Base-by-base conservation (phyloP, 1,140 invertebrate genomes). In the Macrobrachium rosenbergii region DNA sequence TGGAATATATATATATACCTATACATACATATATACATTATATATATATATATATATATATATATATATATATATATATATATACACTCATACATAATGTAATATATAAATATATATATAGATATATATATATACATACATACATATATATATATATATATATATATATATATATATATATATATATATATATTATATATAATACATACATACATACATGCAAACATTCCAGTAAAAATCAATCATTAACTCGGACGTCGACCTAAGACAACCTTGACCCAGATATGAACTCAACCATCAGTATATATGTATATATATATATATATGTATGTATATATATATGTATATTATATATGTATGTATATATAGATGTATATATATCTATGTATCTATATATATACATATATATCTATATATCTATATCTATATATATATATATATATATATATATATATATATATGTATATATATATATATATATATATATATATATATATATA, bases 131-230 rank as follows among this genome's bases (percentile, higher is more conserved):
- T 69, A 69, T 69, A 69, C 11, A 69, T n/a, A 69, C 19, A n/a
- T 2, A 69, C 19, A 69, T n/a, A 69, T n/a, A n/a, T n/a, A 19
- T n/a, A 69, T n/a, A 69, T 69, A 69, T n/a, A 69, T n/a, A 69
- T n/a, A 69, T n/a, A n/a, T 69, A 69, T 69, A 69, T 69, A n/a
- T 69, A 69, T 69, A 69, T 69, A 69, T n/a, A 19, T n/a, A 69
- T 69, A 19, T n/a, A n/a, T 69, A 69, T 7, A 19, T 7, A 69
- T n/a, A n/a, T n/a, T n/a, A n/a, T n/a, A n/a, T n/a, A n/a, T n/a
- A n/a, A n/a, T n/a, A n/a, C n/a, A n/a, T n/a, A 69, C n/a, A 69
- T 14, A 19, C n/a, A n/a, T 3, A n/a, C 8, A n/a, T n/a, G n/a
- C n/a, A n/a, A n/a, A n/a, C n/a, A n/a, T n/a, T n/a, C n/a, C n/a